Evolutionary conservation across 2,888 invertebrate species (phyloP).

Genomic region (Copidosoma aretas): DNA sequence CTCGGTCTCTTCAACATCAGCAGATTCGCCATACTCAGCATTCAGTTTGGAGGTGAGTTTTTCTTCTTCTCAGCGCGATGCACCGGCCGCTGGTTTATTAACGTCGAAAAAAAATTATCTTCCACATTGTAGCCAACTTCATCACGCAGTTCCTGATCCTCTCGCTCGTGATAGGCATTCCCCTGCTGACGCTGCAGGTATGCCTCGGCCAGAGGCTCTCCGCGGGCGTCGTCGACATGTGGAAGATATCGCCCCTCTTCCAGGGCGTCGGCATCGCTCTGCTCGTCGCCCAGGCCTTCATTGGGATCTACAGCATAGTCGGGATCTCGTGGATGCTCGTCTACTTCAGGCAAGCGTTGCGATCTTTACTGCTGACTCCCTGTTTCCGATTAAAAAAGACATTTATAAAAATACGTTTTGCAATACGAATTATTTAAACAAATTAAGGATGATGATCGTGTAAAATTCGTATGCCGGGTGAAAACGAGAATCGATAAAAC

Average conservation of each 20-base stretch:
- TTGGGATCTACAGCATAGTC: slow-evolving; percentile 86
- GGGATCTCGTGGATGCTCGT: slow-evolving; percentile 92
- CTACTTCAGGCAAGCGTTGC: slow-evolving; percentile 68
- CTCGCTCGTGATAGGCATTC: slow-evolving; percentile 82
- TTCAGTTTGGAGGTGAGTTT: slow-evolving; percentile 81
- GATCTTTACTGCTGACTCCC: background rate
- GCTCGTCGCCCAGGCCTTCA: slow-evolving; percentile 78
- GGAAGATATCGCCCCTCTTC: slow-evolving; percentile 90
- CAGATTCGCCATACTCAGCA: slow-evolving; percentile 83
- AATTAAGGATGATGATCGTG: too few relatives aligned
- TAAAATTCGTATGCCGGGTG: too few relatives aligned
- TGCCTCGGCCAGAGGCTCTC: slow-evolving; percentile 85
- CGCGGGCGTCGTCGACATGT: slow-evolving; percentile 89
- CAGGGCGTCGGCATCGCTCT: slow-evolving; percentile 88
- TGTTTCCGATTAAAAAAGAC: too few relatives aligned
- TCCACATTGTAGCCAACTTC: slow-evolving; percentile 79
- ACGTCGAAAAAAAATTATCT: too few relatives aligned
- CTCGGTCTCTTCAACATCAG: slow-evolving; percentile 88
- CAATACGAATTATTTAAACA: too few relatives aligned
- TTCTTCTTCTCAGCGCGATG: background rate
- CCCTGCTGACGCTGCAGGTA: slow-evolving; percentile 83
- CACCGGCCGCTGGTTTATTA: slow-evolving; percentile 14
- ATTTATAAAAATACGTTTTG: too few relatives aligned
- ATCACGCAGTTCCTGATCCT: slow-evolving; percentile 86
- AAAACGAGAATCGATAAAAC: too few relatives aligned